phyloP scores from a whole-genome alignment of 2,888 invertebrate species.

The Serripes groenlandicus region DNA sequence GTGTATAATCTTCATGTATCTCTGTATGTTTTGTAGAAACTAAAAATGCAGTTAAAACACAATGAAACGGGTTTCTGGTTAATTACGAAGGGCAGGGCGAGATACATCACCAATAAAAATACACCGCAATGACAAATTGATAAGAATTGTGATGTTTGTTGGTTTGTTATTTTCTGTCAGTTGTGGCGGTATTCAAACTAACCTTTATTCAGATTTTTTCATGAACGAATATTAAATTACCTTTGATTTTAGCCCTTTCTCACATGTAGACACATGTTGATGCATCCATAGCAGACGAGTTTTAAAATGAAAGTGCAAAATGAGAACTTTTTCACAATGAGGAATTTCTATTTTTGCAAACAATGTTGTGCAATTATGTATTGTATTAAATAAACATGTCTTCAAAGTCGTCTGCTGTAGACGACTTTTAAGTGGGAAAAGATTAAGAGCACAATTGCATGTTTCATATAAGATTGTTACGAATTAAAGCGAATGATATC shows the following conservation, averaged over 20 bases:
- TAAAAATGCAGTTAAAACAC: not conserved
- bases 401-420: no score
- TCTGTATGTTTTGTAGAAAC: constrained; percentile 4
- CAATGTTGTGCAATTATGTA: not conserved
- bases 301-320: not conserved
- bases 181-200: not conserved
- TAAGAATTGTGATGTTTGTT: not conserved
- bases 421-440: no score
- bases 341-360: not conserved
- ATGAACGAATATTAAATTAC: no score
- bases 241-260: no score
- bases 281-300: no score
- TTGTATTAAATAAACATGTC: no score
- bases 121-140: constrained; percentile 1
- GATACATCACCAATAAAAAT: not conserved
- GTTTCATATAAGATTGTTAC: no score
- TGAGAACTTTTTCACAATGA: not conserved
- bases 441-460: no score
- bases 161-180: constrained; percentile 8
- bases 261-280: no score
- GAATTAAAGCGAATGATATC: no score
- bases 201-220: no score
- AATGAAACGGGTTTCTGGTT: constrained; percentile 7
- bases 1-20: no score
- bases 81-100: constrained; percentile 6